phyloP scores from a whole-genome alignment of 2,888 invertebrate genomes.

The Limnephilus marmoratus region DNA sequence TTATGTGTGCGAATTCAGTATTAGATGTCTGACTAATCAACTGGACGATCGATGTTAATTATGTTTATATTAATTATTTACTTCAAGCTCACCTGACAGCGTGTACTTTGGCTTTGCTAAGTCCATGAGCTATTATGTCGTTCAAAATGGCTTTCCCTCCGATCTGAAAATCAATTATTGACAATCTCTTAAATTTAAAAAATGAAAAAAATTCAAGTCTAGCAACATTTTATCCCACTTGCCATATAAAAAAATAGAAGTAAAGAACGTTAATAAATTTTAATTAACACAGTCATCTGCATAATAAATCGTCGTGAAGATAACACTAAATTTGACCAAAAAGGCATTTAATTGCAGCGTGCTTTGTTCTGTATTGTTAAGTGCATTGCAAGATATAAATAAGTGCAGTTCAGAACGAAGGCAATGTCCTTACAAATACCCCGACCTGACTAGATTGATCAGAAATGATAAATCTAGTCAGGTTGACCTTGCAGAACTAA shows the following conservation, averaged over 20 bases:
- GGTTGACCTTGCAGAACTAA: too few species aligned
- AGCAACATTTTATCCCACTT: neutral
- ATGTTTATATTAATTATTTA: neutral
- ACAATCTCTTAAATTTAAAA: neutral
- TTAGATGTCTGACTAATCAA: too few species aligned
- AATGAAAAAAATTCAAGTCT: neutral
- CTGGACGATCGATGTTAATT: too few species aligned
- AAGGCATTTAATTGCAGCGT: neutral
- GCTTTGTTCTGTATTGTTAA: neutral
- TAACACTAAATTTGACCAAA: neutral
- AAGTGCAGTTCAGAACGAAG: neutral
- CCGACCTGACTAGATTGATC: neutral
- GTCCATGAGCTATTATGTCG: slow-evolving; percentile 77
- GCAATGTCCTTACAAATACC: neutral
- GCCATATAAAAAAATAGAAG: neutral
- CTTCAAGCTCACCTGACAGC: slow-evolving; percentile 74
- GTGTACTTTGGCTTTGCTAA: slow-evolving; percentile 76
- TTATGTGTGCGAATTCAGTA: too few species aligned
- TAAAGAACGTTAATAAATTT: neutral
- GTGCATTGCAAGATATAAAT: neutral
- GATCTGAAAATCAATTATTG: slow-evolving; percentile 69
- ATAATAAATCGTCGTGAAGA: neutral
- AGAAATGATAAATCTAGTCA: too few species aligned
- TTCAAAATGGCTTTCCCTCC: slow-evolving; percentile 74
- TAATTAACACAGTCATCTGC: neutral